Evolutionary conservation across 2,797 vertebrate species (phyloP).

Genomic region (Pogoniulus pusillus): DNA sequence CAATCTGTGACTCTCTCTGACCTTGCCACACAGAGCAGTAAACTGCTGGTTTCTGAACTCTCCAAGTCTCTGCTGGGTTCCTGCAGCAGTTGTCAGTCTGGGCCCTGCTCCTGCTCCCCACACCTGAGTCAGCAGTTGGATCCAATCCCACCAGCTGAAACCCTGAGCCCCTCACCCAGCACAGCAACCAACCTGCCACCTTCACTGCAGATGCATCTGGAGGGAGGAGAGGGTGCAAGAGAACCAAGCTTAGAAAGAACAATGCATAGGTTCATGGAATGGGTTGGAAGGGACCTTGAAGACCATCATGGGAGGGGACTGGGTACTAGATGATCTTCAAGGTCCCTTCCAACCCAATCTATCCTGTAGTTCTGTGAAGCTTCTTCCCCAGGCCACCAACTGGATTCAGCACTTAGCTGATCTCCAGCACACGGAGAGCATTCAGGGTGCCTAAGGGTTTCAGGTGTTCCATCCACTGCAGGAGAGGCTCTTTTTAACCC

Average conservation of each 20-base stretch:
- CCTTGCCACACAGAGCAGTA: background rate
- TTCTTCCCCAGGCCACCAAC: no score
- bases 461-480: background rate
- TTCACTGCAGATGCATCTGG: background rate
- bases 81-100: background rate
- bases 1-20: background rate
- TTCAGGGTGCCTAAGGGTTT: background rate
- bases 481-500: constrained; percentile 22
- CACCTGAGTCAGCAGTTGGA: background rate
- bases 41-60: background rate
- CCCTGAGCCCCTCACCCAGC: background rate
- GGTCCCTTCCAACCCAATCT: no score
- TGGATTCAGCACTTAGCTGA: no score
- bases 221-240: background rate
- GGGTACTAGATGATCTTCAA: no score
- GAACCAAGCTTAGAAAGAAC: background rate
- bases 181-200: background rate
- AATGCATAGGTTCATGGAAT: no score
- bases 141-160: background rate
- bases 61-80: background rate
- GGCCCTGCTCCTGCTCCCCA: background rate
- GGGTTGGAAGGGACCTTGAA: no score
- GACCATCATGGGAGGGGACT: no score
- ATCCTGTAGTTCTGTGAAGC: no score
- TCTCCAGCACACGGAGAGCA: no score